Conservation (phyloP, 1,140 invertebrate genomes). For the Gyrodactylus bullatarudis region DNA sequence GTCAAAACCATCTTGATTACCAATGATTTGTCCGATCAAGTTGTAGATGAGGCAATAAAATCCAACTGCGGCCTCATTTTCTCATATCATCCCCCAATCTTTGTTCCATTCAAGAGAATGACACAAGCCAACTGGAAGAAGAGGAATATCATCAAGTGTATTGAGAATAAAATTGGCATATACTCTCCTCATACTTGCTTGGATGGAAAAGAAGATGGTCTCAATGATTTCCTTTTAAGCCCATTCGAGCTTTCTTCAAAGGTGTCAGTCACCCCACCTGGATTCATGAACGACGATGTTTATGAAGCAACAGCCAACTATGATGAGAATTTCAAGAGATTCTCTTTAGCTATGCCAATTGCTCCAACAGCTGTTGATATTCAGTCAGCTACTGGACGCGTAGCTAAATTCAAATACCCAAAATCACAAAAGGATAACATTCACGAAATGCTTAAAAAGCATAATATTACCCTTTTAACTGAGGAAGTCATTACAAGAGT, state of each 20-base stretch:
- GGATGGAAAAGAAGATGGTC: conserved; percentile 42
- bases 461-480: not conserved
- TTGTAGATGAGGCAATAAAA: conserved; percentile 43
- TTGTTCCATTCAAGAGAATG: conserved; percentile 41
- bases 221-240: conserved; percentile 58
- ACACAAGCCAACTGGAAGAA: conserved; percentile 36
- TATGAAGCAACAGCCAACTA: not conserved
- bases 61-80: conserved; percentile 38
- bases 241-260: conserved; percentile 26
- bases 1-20: conserved; percentile 35
- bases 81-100: conserved; percentile 78
- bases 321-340: not conserved
- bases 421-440: not conserved
- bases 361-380: not conserved
- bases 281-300: not conserved
- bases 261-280: not conserved
- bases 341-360: not conserved
- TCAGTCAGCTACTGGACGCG: not conserved
- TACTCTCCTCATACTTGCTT: conserved; percentile 69
- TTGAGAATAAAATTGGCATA: conserved; percentile 49
- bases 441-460: not conserved
- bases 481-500: not conserved
- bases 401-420: not conserved
- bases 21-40: conserved; percentile 41
- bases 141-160: conserved; percentile 36